These are phyloP conservation scores for Carettochelys insculpta DNA, from an alignment of 2,113 vertebrate genomes.

Conservation along the genomic window DNA sequence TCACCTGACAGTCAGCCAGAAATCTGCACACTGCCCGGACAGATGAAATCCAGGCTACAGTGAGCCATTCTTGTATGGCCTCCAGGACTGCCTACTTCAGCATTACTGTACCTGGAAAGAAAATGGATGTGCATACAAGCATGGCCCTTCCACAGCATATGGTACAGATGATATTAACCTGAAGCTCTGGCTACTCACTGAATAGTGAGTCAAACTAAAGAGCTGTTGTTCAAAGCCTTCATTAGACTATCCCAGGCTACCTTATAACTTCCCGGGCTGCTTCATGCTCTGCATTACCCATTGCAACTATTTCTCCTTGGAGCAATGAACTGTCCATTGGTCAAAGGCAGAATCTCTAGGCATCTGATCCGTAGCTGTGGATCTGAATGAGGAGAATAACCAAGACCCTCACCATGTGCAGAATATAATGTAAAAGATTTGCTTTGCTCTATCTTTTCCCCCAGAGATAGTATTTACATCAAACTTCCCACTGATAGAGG, in stretches of 20 bases:
- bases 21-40: neutral
- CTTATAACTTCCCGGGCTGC: neutral
- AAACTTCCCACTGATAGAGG: neutral
- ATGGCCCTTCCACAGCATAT: neutral
- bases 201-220: neutral
- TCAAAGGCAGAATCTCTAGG: neutral
- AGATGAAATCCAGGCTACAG: neutral
- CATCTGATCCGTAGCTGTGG: neutral
- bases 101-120: neutral
- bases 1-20: neutral
- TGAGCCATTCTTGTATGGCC: neutral
- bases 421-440: neutral
- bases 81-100: neutral
- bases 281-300: neutral
- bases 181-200: neutral
- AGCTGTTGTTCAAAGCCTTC: neutral
- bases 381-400: neutral
- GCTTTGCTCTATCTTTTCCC: neutral
- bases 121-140: neutral
- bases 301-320: neutral
- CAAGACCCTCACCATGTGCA: neutral
- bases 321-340: neutral
- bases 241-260: neutral
- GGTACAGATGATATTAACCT: neutral
- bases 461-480: neutral